phyloP scores from a whole-genome alignment of 2,113 vertebrate species.

The Solea senegalensis region DNA sequence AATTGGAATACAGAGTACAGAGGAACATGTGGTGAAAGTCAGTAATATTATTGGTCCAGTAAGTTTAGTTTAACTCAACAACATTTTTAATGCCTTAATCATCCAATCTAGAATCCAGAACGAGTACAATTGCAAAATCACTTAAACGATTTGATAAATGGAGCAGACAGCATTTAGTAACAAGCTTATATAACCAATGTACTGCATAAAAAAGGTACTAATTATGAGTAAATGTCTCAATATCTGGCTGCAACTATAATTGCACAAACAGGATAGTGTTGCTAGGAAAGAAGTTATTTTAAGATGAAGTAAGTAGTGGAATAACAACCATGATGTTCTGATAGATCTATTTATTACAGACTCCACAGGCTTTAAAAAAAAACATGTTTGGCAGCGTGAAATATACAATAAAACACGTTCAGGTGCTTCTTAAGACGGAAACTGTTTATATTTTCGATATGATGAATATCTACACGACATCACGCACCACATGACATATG shows the following conservation, averaged over 20 bases:
- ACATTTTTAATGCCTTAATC: too few species aligned
- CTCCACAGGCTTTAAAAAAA: neutral
- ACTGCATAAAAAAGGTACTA: too few species aligned
- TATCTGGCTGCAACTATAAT: too few species aligned
- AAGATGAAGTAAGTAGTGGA: neutral
- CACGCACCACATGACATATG: neutral
- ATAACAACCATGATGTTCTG: neutral
- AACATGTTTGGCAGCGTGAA: neutral
- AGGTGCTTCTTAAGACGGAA: too few species aligned
- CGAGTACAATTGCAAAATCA: too few species aligned
- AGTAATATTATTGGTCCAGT: neutral
- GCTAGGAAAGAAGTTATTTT: too few species aligned
- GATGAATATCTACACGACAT: neutral
- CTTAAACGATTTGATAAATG: neutral
- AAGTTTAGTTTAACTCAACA: neutral
- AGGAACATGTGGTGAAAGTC: neutral
- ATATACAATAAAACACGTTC: neutral
- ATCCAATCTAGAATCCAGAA: too few species aligned
- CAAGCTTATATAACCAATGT: too few species aligned
- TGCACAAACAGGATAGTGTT: too few species aligned
- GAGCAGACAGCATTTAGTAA: too few species aligned
- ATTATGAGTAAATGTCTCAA: too few species aligned
- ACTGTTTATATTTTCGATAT: too few species aligned
- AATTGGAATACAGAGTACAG: neutral
- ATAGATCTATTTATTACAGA: neutral